phyloP scores from a whole-genome alignment of 2,797 vertebrate genomes.

The Peromyscus nudipes region DNA sequence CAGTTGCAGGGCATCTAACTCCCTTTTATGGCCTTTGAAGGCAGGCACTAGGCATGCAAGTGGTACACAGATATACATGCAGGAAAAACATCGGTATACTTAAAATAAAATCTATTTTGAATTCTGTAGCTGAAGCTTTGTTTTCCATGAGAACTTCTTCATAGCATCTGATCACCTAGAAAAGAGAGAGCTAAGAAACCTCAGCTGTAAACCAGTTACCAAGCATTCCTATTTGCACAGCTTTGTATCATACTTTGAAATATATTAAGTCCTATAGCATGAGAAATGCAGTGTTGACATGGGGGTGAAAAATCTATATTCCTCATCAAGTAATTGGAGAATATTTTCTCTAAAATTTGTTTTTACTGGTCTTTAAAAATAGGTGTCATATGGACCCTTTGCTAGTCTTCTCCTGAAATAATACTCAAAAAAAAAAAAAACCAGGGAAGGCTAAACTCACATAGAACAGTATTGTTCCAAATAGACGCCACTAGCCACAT shows the following conservation, averaged over 20 bases:
- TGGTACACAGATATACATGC: neutral
- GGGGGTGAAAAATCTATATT: neutral
- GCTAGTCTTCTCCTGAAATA: neutral
- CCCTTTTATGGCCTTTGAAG: neutral
- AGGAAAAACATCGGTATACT: neutral
- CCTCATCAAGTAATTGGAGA: neutral
- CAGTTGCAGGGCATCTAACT: neutral
- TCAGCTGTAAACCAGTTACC: neutral
- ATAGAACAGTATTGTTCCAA: neutral
- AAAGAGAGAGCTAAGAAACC: neutral
- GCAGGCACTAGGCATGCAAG: neutral
- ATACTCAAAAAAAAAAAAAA: neutral
- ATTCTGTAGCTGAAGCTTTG: conserved; percentile 16
- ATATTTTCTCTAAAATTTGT: neutral
- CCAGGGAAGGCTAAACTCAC: neutral
- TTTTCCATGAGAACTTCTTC: neutral
- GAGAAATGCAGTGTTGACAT: neutral
- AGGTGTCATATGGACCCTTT: neutral
- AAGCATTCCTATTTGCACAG: neutral
- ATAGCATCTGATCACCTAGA: neutral
- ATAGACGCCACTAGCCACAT: neutral
- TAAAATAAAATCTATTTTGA: neutral
- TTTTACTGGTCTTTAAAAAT: neutral
- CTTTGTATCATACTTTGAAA: neutral
- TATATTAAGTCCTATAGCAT: neutral